These are phyloP conservation scores for Melitaea cinxia DNA, from an alignment of 1,140 invertebrate genomes.

Conservation along the genomic window DNA sequence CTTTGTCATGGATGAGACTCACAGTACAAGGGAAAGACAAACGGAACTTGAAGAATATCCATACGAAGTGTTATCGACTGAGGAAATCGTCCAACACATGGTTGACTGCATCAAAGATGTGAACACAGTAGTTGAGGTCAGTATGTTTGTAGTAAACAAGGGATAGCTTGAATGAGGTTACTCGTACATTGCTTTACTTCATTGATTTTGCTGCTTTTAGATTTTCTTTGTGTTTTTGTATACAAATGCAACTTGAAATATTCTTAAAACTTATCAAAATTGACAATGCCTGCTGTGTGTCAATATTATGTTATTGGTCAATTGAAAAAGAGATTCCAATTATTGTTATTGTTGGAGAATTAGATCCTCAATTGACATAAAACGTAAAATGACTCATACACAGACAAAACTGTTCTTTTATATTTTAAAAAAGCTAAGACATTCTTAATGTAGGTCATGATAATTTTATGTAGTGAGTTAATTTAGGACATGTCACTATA, in stretches of 20 bases:
- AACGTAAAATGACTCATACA: slow-evolving; percentile 8
- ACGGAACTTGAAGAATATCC: slow-evolving; percentile 94
- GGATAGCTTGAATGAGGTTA: slow-evolving; percentile 71
- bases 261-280: neutral
- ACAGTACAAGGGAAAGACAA: slow-evolving; percentile 88
- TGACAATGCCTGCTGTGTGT: neutral
- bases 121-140: slow-evolving; percentile 92
- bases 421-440: neutral
- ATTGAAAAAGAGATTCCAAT: neutral
- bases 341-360: slow-evolving; percentile 4
- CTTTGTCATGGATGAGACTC: slow-evolving; percentile 94
- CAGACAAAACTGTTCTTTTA: neutral
- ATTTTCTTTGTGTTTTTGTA: slow-evolving; percentile 11
- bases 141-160: slow-evolving; percentile 80
- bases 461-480: slow-evolving; percentile 2
- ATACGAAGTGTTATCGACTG: slow-evolving; percentile 96
- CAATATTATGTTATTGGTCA: neutral
- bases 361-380: neutral
- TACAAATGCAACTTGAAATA: neutral
- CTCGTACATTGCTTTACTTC: slow-evolving; percentile 61
- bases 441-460: neutral
- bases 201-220: slow-evolving; percentile 30
- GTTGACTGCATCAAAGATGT: slow-evolving; percentile 98
- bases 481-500: neutral
- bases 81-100: slow-evolving; percentile 98